phyloP scores from a whole-genome alignment of 2,888 invertebrate species.

The Trypoxylon attenuatum region DNA sequence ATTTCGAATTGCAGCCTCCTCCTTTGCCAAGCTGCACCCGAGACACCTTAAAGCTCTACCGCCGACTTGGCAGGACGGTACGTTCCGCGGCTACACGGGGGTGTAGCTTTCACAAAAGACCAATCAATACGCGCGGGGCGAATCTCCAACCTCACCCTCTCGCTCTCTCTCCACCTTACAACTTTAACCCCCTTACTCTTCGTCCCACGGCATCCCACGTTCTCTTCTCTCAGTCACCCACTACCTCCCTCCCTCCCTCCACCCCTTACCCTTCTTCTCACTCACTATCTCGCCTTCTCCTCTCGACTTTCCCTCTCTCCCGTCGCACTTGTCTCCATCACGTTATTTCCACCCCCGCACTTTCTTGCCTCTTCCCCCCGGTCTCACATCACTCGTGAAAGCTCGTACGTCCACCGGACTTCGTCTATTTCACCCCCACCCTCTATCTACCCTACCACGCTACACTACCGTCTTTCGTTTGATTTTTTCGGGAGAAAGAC shows the following conservation, averaged over 20 bases:
- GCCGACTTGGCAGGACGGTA: conserved; percentile 47
- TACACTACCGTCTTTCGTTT: conserved; percentile 16
- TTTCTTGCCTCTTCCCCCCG: conserved; percentile 1
- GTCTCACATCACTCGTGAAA: neutral
- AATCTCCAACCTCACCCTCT: conserved; percentile 65
- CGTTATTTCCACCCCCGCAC: neutral
- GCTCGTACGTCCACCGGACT: conserved; percentile 9
- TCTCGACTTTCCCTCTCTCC: neutral
- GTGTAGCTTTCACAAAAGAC: conserved; percentile 67
- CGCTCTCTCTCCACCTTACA: too few species aligned
- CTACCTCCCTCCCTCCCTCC: neutral
- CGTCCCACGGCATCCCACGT: neutral
- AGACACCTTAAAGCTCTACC: conserved; percentile 36
- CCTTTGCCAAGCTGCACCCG: neutral
- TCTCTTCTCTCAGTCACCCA: conserved; percentile 12
- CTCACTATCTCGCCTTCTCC: neutral
- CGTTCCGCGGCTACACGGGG: conserved; percentile 48
- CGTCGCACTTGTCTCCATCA: neutral
- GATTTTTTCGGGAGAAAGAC: conserved; percentile 13
- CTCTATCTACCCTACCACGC: neutral
- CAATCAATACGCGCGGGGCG: conserved; percentile 70
- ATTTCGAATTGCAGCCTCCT: conserved; percentile 13
- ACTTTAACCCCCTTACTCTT: neutral
- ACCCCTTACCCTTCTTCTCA: neutral
- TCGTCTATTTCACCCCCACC: conserved; percentile 14